phyloP scores from a whole-genome alignment of 64 coral and sea anemone genomes.

The Catalaphyllia jardinei region DNA sequence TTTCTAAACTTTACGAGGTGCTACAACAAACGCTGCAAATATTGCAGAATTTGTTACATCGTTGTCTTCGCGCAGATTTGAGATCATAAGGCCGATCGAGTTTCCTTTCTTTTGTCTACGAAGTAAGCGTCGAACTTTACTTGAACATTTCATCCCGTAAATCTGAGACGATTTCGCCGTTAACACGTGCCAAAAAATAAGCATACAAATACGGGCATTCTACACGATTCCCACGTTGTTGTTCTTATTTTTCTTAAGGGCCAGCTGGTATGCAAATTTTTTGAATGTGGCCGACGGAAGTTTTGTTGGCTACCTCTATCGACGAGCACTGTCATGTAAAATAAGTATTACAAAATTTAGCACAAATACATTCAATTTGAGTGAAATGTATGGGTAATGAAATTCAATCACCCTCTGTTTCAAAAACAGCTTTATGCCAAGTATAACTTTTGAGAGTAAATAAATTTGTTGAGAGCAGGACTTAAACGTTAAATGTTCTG shows the following conservation, averaged over 20 bases:
- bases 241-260: constrained; percentile 14
- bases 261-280: constrained; percentile 54
- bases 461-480: not conserved
- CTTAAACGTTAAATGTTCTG: not conserved
- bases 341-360: not conserved
- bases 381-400: not conserved
- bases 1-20: not conserved
- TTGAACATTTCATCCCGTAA: not conserved
- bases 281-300: constrained; percentile 19
- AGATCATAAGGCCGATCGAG: not conserved
- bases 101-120: not conserved
- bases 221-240: constrained; percentile 20
- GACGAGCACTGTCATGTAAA: constrained; percentile 5
- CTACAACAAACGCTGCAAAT: constrained; percentile 23
- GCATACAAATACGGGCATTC: constrained; percentile 28
- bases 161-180: not conserved
- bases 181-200: not conserved
- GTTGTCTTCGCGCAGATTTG: constrained; percentile 14
- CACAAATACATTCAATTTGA: not conserved
- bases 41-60: constrained; percentile 22
- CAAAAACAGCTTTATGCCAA: not conserved
- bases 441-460: constrained; percentile 4
- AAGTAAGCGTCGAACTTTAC: not conserved
- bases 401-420: not conserved
- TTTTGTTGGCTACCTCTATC: not conserved